Base-by-base conservation (phyloP, 1,140 invertebrate genomes). In the Nasonia giraulti region DNA sequence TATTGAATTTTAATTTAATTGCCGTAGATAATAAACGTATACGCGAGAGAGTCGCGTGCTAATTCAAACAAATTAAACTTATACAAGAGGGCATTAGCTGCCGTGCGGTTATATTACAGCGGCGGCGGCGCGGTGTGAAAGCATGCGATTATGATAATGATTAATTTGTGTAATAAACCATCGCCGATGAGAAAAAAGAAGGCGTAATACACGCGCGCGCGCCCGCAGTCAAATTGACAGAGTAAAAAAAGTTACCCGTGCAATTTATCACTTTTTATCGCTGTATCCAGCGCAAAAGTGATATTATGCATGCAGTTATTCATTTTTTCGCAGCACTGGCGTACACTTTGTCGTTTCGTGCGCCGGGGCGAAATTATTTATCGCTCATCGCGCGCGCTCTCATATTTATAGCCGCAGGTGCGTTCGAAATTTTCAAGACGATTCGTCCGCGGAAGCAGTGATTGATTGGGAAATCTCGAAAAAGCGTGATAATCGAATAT, bases 221-320 rank as follows among this genome's bases (percentile, higher is more conserved):
- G 14, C 31, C 2, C 14, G 44, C 69, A 73, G 69, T 83, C 33
- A 79, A 83, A 79, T 83, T 69, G 14, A 33, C 17, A 40, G 20
- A 40, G 33, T 69, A 31, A 78, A 78, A 83, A 77, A 50, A 71
- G 75, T 66, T 83, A 76, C 77, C 81, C 44, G 1, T 27, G 17
- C 27, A 83, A 83, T 77, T 83, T 83, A 83, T 83, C 81, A 77
- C 81, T 68, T 7, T 17, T 62, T 62, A 4, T 83, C 76, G 33
- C 27, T 37, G 33, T 37, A 83, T 83, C 55, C 81, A 17, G 55
- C 81, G 31, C 76, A 77, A 83, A 71, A 66, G 66, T 50, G 33
- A 66, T 69, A 77, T 77, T 77, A 76, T 62, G n/a, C 31, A 69
- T 68, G 71, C 55, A 69, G 80, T 75, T 75, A 75, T 82, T 82